These are phyloP conservation scores for Catonia carolina DNA, from an alignment of 2,888 invertebrate genomes.

Conservation along the genomic window DNA sequence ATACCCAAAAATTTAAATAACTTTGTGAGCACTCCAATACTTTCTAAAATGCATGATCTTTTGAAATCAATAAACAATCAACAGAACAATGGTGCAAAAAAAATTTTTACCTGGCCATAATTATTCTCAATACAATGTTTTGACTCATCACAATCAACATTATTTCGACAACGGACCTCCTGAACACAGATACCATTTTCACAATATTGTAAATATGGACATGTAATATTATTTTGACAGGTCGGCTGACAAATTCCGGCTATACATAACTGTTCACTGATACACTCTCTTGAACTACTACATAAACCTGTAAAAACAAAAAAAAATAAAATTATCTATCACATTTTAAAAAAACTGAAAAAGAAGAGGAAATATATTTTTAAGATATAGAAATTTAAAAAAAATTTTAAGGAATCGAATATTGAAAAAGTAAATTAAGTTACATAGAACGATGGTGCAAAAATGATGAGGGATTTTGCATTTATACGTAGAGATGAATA, in stretches of 20 bases:
- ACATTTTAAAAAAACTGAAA: slow-evolving; percentile 11
- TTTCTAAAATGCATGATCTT: too few species aligned
- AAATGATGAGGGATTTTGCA: too few species aligned
- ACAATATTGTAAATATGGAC: slow-evolving; percentile 79
- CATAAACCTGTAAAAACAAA: slow-evolving; percentile 57
- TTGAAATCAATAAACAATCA: too few species aligned
- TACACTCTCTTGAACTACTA: slow-evolving; percentile 73
- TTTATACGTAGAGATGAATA: too few species aligned
- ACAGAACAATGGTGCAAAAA: too few species aligned
- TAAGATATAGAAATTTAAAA: slow-evolving; percentile 8
- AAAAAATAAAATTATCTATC: slow-evolving; percentile 18
- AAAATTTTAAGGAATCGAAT: slow-evolving; percentile 5
- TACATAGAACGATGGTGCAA: too few species aligned
- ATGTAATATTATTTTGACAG: slow-evolving; percentile 70
- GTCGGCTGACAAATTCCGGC: slow-evolving; percentile 79
- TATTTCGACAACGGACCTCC: slow-evolving; percentile 65
- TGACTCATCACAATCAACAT: slow-evolving; percentile 64
- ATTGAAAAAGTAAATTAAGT: too few species aligned
- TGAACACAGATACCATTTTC: slow-evolving; percentile 77
- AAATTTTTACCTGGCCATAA: slow-evolving; percentile 61
- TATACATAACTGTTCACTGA: slow-evolving; percentile 77
- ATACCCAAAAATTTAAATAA: too few species aligned
- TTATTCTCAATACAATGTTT: slow-evolving; percentile 65
- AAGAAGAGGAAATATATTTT: not conserved
- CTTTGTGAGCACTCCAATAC: too few species aligned